Conservation (phyloP, 2,888 invertebrate genomes). For the Labia minor region DNA sequence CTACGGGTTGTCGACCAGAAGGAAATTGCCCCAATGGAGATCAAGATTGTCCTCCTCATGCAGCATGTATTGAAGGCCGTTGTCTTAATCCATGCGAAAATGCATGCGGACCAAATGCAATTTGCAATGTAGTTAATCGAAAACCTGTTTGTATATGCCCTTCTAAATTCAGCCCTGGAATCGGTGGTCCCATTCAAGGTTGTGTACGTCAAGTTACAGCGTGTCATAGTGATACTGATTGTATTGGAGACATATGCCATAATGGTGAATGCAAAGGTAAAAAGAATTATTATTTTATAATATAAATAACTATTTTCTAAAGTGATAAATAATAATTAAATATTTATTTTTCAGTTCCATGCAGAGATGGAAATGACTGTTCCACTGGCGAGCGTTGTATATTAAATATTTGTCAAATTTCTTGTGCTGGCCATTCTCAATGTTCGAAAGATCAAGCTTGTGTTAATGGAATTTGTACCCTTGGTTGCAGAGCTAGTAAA, state of each 20-base stretch:
- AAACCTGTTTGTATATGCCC: conserved; percentile 71
- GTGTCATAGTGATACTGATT: conserved; percentile 62
- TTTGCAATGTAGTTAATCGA: conserved; percentile 66
- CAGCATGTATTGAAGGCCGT: conserved; percentile 56
- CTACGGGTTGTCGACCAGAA: conserved; percentile 64
- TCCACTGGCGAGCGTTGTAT: conserved; percentile 66
- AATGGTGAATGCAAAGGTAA: conserved; percentile 67
- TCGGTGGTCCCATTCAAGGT: conserved; percentile 49
- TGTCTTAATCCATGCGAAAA: conserved; percentile 74
- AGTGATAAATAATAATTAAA: conserved; percentile 13
- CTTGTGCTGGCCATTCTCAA: conserved; percentile 70
- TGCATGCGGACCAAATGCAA: conserved; percentile 69
- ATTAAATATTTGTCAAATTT: conserved; percentile 65
- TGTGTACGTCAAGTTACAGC: conserved; percentile 58
- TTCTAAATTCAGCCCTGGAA: conserved; percentile 60
- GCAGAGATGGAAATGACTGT: conserved; percentile 65
- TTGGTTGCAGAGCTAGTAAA: conserved; percentile 75
- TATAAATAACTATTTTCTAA: not conserved
- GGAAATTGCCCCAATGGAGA: conserved; percentile 63
- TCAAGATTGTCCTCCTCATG: conserved; percentile 62
- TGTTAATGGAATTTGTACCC: conserved; percentile 61
- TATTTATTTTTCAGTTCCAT: conserved; percentile 44
- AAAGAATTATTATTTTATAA: conserved; percentile 16
- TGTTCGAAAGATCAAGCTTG: conserved; percentile 73
- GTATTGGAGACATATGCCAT: conserved; percentile 65